phyloP scores from a whole-genome alignment of 2,113 vertebrate species.

The Ranitomeya variabilis region DNA sequence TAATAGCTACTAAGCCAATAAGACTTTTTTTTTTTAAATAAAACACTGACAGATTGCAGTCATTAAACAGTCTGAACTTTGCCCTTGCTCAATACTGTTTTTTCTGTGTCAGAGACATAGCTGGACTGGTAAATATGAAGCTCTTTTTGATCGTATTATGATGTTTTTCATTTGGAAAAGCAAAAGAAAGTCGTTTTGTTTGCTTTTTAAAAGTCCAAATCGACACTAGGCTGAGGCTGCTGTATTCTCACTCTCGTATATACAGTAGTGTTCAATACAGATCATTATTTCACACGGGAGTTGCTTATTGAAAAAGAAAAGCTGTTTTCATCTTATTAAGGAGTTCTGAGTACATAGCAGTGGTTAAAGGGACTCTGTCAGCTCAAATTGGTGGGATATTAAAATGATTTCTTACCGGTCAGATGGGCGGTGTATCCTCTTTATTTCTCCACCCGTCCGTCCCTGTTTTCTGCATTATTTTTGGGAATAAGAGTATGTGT shows the following conservation, averaged over 20 bases:
- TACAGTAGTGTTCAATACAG: background rate
- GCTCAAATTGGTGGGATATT: no score
- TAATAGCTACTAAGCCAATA: background rate
- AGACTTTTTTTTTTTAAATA: background rate
- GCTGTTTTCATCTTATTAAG: no score
- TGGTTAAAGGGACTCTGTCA: no score
- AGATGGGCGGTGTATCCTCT: no score
- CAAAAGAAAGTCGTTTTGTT: background rate
- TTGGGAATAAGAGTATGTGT: no score
- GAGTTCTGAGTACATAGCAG: no score
- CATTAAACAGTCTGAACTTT: background rate
- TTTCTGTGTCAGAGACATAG: background rate
- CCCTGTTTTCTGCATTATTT: no score
- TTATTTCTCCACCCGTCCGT: no score
- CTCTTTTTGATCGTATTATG: background rate
- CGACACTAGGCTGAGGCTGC: background rate
- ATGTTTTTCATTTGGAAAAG: background rate
- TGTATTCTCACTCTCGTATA: background rate
- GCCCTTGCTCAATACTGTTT: background rate
- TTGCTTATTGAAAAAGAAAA: no score
- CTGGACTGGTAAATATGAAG: background rate
- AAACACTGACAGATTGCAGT: background rate
- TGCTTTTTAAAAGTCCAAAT: background rate
- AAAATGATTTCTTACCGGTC: no score
- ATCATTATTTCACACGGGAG: background rate